Evolutionary conservation across 2,888 invertebrate species (phyloP), one percentile per base, ranked within the genome.

Genomic region (Danaus chrysippus): DNA sequence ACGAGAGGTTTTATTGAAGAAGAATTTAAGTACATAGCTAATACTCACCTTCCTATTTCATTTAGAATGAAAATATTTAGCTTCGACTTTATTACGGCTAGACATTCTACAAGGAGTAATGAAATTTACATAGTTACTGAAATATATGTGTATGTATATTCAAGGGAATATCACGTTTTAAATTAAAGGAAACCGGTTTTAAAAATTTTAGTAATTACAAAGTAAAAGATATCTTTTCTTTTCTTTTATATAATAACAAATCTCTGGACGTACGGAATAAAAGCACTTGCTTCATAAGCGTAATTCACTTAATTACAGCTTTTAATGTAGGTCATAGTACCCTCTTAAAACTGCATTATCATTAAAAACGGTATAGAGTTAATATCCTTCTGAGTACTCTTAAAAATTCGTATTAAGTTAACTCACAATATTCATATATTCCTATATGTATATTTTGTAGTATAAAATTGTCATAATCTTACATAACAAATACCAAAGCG

Each of bases 241-340:
- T 34, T 49, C 11, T 34, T 49, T 49, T 44, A 43, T 15, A 42
- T 56, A 44, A 12, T 49, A 52, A 11, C 17, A 49, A 49, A 58
- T 41, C 23, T 34, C 11, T 46, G 15, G 46, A 34, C 57, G 49
- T 49, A 12, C 58, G 49, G 17, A 34, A 58, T 58, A 58, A 46
- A 19, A 49, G 41, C 41, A 11, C 41, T 19, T 19, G 17, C 49
- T 42, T 49, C 49, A 58, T 49, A 58, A 54, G 13, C 34, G 44
- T 44, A 59, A 54, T 54, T 59, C 59, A n/a, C 53, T 53, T 54
- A 44, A 59, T 59, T 43, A 54, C 54, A 34, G 43, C 54, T 54
- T 54, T 44, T 23, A 59, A 23, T 23, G 34, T 54, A 41, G 23
- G 42, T 34, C 43, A 54, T 42, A 54, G 13, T 43, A 43, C 43